These are phyloP conservation scores for Psilopogon haemacephalus DNA, from an alignment of 2,113 vertebrate genomes.

Conservation along the genomic window DNA sequence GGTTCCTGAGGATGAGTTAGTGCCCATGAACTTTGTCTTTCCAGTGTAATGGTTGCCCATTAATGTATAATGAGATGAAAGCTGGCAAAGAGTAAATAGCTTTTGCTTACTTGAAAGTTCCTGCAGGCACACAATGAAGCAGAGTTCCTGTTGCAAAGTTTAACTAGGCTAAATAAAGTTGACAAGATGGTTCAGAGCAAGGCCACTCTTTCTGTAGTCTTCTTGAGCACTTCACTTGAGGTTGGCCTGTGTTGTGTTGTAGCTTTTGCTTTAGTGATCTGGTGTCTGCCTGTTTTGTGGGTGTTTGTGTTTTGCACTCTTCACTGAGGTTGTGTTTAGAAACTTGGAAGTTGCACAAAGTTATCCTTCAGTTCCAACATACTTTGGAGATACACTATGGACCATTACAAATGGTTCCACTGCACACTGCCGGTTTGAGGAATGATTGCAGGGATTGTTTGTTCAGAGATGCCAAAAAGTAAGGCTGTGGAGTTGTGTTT, in stretches of 20 bases:
- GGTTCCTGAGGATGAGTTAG: not conserved
- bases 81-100: not conserved
- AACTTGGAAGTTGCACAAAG: not conserved
- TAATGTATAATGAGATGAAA: not conserved
- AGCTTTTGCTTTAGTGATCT: not conserved
- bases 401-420: fast-evolving
- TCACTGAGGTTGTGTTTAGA: not conserved
- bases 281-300: not conserved
- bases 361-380: not conserved
- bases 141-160: not conserved
- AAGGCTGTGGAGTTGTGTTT: not conserved
- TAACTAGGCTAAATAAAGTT: not conserved
- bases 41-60: not conserved
- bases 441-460: not conserved
- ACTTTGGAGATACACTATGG: not conserved
- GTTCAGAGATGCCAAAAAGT: not conserved
- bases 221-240: not conserved
- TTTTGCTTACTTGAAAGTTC: not conserved
- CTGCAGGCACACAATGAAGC: not conserved
- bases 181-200: not conserved
- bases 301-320: not conserved
- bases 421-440: not conserved
- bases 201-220: not conserved
- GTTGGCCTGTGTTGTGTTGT: not conserved
- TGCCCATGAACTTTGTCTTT: not conserved